Evolutionary conservation across 2,797 vertebrate species (phyloP).

Genomic region (Trematomus bernacchii): DNA sequence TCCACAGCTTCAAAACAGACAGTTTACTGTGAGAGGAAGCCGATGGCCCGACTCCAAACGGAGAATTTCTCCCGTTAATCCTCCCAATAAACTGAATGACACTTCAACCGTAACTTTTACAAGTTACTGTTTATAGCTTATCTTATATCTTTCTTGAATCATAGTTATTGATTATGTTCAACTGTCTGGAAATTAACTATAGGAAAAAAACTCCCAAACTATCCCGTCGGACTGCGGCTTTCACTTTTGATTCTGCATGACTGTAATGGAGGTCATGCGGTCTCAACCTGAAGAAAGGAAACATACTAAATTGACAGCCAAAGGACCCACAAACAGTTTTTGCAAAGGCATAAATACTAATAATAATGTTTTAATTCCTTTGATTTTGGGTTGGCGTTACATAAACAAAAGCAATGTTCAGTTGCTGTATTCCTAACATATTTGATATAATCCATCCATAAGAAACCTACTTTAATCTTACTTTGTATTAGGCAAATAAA

Average conservation of each 20-base stretch:
- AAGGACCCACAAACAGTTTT: background rate
- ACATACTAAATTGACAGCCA: background rate
- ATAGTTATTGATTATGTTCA: background rate
- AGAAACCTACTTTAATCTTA: background rate
- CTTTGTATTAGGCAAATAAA: background rate
- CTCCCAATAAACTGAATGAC: background rate
- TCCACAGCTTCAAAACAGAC: constrained; percentile 30
- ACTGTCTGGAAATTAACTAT: background rate
- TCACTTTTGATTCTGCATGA: background rate
- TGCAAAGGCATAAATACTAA: background rate
- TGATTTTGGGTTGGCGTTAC: too few species aligned
- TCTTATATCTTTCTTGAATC: background rate
- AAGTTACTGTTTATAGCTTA: background rate
- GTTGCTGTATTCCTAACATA: background rate
- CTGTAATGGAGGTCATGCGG: background rate
- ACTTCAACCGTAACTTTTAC: background rate
- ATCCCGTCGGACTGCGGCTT: background rate
- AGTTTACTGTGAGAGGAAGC: constrained; percentile 38
- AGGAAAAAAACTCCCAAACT: background rate
- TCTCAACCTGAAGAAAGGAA: background rate
- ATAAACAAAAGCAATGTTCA: background rate
- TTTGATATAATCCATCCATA: background rate
- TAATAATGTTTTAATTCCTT: background rate
- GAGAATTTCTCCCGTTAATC: constrained; percentile 24
- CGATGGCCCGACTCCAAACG: constrained; percentile 67